Conservation (phyloP, 2,113 vertebrate genomes). For the Sebastes fasciatus region DNA sequence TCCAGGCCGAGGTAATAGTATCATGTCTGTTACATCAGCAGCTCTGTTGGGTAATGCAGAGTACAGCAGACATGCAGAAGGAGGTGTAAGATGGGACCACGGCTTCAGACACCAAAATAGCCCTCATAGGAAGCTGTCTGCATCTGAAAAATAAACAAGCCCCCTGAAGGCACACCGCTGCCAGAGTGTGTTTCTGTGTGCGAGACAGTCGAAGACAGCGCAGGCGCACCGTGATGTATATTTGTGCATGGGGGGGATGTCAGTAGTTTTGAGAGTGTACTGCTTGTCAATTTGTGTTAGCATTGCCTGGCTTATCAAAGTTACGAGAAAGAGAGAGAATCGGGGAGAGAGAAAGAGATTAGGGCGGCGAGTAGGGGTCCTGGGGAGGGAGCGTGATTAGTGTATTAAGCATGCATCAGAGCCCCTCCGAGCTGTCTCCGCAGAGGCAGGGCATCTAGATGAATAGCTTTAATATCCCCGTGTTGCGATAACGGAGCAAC, state of each 20-base stretch:
- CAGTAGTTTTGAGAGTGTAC: conserved; percentile 35
- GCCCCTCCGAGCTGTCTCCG: conserved; percentile 72
- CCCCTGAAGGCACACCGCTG: conserved; percentile 34
- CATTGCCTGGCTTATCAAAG: conserved; percentile 52
- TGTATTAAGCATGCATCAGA: conserved; percentile 77
- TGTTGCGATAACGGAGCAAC: conserved; percentile 75
- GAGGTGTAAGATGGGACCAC: conserved; percentile 41
- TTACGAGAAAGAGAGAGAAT: conserved; percentile 56
- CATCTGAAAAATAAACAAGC: conserved; percentile 61
- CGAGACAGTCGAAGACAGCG: conserved; percentile 16
- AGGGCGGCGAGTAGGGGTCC: conserved; percentile 56
- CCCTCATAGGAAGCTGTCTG: conserved; percentile 34
- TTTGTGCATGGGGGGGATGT: conserved; percentile 28
- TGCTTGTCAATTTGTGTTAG: conserved; percentile 58
- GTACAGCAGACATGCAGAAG: conserved; percentile 29
- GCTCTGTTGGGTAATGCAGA: neutral
- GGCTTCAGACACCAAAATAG: conserved; percentile 34
- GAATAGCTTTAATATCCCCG: conserved; percentile 82
- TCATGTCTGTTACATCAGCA: conserved; percentile 15
- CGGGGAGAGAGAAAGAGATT: conserved; percentile 47
- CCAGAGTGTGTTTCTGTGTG: conserved; percentile 30
- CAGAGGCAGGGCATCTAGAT: conserved; percentile 64
- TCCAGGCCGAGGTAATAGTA: conserved; percentile 3
- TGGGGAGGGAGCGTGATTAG: conserved; percentile 74
- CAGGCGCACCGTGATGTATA: conserved; percentile 26